These are phyloP conservation scores for Tupaia chinensis DNA, from an alignment of 2,113 vertebrate genomes.

Conservation along the genomic window DNA sequence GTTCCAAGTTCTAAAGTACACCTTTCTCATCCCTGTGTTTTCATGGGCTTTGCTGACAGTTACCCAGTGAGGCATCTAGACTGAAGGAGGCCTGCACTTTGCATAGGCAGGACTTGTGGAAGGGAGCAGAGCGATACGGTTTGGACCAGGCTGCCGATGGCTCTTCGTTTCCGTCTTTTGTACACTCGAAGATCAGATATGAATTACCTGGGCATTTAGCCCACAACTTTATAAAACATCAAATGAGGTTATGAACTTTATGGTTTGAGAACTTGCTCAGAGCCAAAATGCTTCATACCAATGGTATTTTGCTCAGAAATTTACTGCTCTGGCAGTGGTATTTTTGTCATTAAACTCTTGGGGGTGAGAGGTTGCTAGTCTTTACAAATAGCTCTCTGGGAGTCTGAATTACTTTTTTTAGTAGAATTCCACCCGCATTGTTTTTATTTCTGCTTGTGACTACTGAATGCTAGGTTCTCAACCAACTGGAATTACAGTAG, in stretches of 20 bases:
- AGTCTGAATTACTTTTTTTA: not conserved
- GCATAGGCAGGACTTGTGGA: not conserved
- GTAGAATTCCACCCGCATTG: not conserved
- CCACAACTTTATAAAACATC: not conserved
- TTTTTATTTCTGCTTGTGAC: not conserved
- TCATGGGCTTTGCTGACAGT: not conserved
- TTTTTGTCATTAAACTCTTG: not conserved
- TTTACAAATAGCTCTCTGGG: not conserved
- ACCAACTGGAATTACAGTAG: not conserved
- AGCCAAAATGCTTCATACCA: not conserved
- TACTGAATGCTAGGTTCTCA: not conserved
- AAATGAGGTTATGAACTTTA: not conserved
- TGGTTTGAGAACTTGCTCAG: conserved; percentile 3
- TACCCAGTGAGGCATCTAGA: accelerated
- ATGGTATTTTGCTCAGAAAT: not conserved
- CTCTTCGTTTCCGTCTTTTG: not conserved
- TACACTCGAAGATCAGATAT: not conserved
- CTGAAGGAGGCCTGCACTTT: not conserved
- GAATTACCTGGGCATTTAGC: not conserved
- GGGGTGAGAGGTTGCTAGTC: not conserved
- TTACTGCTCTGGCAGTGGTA: not conserved
- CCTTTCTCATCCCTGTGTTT: not conserved
- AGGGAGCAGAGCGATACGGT: not conserved
- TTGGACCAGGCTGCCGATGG: not conserved
- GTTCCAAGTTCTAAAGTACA: not conserved